Evolutionary conservation across 2,797 vertebrate species (phyloP), one percentile per base, ranked within the genome.

Genomic region (Chanos chanos): DNA sequence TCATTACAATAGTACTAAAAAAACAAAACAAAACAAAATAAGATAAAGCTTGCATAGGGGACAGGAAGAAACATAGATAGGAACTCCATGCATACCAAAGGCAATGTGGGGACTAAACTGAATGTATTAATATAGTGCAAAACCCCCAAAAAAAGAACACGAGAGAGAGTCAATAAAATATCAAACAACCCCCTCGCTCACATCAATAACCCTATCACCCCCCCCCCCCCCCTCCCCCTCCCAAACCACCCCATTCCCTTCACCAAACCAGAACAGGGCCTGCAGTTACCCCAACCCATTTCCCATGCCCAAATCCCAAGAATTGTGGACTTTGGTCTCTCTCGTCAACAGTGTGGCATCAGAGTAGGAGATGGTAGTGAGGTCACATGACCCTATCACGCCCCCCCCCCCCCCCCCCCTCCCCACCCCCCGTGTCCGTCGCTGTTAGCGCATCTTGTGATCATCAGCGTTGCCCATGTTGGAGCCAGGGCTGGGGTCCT

Each of bases 401-500:
- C 58, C 47, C 62, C 3, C 41, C 9, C 52, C 54, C 47, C 43
- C 36, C 45, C 45, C 9, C 36, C 24, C 2, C 53, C 22, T 10
- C 76, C 75, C 36, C 76, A 70, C 61, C 61, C 61, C 64, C 61
- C 64, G 66, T 63, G 63, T 41, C 72, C 68, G 75, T 70, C 64
- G 69, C 22, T 57, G 28, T 90, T 91, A 96, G 86, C 94, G 93
- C 76, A 95, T 90, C 86, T 96, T 97, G 86, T 95, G 92, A 78
- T 96, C 94, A 1, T 97, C 94, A 19, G 93, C 87, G 52, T 92
- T 93, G 74, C 92, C 93, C 84, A 98, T 90, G 87, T 89, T 94
- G 68, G 94, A 94, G 68, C 94, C 93, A 83, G 93, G 93, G 88
- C 91, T 95, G 89, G 93, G 94, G 90, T 98, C 93, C 93, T 97